Percentiles rank a stretch among this genome's conserved stretches.
phyloP scores from a whole-genome alignment of 2,888 invertebrate genomes.

The Dynastes grantii region DNA sequence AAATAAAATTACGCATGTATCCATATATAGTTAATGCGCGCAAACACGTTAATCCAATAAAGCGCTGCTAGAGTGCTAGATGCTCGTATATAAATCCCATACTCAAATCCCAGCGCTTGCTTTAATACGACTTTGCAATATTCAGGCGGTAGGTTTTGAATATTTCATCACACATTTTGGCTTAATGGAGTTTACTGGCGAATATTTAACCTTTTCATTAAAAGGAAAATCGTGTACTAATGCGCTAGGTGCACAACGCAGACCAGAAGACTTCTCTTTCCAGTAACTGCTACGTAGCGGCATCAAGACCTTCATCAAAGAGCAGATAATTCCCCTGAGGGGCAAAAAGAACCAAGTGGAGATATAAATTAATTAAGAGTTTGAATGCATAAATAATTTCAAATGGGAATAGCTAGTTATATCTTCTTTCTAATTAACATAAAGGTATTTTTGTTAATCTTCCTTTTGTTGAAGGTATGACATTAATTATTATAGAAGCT shows the following conservation, averaged over 20 bases:
- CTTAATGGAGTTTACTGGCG: constrained; percentile 12
- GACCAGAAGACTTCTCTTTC: neutral
- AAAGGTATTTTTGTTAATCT: too few relatives aligned
- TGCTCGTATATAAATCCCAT: neutral
- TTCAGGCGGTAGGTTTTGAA: constrained; percentile 3
- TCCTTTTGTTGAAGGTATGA: too few relatives aligned
- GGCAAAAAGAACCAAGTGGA: neutral
- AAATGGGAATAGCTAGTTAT: too few relatives aligned
- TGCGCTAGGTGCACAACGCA: neutral
- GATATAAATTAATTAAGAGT: constrained; percentile 15
- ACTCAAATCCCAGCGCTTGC: neutral
- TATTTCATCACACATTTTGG: constrained; percentile 38
- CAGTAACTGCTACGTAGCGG: neutral
- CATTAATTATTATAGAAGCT: too few relatives aligned
- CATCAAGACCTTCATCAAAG: too few relatives aligned
- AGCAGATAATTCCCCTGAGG: neutral
- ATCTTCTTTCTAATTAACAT: too few relatives aligned
- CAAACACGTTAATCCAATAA: neutral
- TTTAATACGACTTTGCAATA: neutral
- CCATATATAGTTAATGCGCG: neutral
- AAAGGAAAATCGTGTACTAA: constrained; percentile 36
- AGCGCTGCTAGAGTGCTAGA: neutral
- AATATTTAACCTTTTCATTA: constrained; percentile 31
- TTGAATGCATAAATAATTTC: neutral
- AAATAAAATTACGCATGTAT: neutral